Conservation (phyloP, 2,113 vertebrate genomes). For the Anolis sagrei region DNA sequence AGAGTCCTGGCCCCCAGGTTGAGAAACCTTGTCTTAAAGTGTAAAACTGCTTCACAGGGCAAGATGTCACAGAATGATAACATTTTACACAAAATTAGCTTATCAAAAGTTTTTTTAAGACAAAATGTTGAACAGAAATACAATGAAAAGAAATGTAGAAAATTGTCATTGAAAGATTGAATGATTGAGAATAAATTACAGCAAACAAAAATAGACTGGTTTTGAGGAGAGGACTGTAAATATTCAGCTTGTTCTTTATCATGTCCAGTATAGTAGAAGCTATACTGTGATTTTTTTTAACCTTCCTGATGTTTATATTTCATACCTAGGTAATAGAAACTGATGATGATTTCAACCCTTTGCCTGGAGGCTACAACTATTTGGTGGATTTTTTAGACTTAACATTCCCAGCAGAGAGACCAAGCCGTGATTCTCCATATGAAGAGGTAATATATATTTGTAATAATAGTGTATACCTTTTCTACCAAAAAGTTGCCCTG, state of each 20-base stretch:
- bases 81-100: neutral
- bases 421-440: slow-evolving; percentile 6
- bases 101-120: neutral
- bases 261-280: neutral
- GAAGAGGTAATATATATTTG: neutral
- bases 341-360: slow-evolving; percentile 21
- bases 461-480: neutral
- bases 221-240: neutral
- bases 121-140: neutral
- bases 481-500: too few species aligned
- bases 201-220: neutral
- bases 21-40: too few species aligned
- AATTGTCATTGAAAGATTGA: neutral
- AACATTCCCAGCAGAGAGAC: slow-evolving; percentile 14
- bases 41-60: too few species aligned
- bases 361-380: slow-evolving; percentile 10
- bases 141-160: neutral
- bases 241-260: neutral
- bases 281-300: neutral
- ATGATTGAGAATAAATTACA: neutral
- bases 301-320: neutral
- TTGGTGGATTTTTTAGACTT: slow-evolving; percentile 24
- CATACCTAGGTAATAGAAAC: slow-evolving; percentile 23
- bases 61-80: neutral
- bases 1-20: too few species aligned